Base-by-base conservation (phyloP, 2,888 invertebrate species). In the Aleiodes leptofemur region DNA sequence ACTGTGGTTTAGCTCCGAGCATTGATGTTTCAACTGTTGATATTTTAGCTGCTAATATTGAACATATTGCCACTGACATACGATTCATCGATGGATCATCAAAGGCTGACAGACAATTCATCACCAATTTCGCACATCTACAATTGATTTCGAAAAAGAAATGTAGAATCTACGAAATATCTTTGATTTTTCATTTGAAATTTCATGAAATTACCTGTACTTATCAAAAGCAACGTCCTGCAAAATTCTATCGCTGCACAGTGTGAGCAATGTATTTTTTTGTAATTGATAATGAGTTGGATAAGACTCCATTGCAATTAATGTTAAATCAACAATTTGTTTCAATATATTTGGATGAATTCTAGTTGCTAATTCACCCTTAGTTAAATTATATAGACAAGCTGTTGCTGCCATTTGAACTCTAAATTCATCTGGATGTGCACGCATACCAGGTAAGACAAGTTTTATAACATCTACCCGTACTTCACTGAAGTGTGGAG, bases 41-140 rank as follows among this genome's bases (percentile, higher is more conserved):
- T 76, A 94, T 93, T 90, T 93, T 90, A 8, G 91, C 91, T 59
- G 89, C 91, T 38, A 95, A 90, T 79, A 95, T 95, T 76, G 94
- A 94, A 83, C 94, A 94, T 77, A 95, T 95, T 0, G 95, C 95
- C n/a, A 95, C 95, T 29, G 94, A 94, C 94, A 95, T 95, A 72
- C 94, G 90, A 84, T 93, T 94, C 93, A 94, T 94, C 66, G 93
- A 92, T 5, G 92, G 89, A 83, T 95, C 94, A 66, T 94, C 93
- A 85, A 94, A 94, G 11, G 91, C 90, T 82, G 94, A 94, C 74
- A 95, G 90, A 80, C 94, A 93, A 82, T 95, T 94, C 90, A 95
- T 91, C 23, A 95, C 95, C 70, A 95, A 90, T 83, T 91, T 91
- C 34, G 94, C 94, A 86, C 95, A 95, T 72, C 93, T 91, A 83